These are phyloP conservation scores for Limanda limanda DNA, from an alignment of 2,113 vertebrate genomes.

Conservation along the genomic window DNA sequence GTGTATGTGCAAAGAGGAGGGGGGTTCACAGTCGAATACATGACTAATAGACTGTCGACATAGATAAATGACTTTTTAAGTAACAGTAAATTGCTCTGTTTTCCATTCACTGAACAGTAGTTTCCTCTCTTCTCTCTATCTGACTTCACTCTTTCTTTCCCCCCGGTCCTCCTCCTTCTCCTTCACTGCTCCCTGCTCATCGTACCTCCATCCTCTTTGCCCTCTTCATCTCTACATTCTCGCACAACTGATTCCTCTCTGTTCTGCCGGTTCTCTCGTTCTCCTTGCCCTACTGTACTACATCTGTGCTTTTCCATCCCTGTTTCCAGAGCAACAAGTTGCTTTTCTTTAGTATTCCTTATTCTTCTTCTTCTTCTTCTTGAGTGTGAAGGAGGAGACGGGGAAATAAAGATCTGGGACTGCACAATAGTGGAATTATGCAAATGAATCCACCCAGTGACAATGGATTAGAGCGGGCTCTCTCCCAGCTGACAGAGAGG, in stretches of 20 bases:
- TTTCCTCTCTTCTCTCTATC: slow-evolving; percentile 67
- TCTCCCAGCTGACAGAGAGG: slow-evolving; percentile 66
- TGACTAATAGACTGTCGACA: slow-evolving; percentile 83
- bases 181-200: slow-evolving; percentile 30
- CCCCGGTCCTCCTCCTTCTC: slow-evolving; percentile 20
- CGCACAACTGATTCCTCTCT: slow-evolving; percentile 37
- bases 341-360: not conserved
- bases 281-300: slow-evolving; percentile 29
- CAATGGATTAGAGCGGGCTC: slow-evolving; percentile 75
- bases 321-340: slow-evolving; percentile 79
- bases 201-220: slow-evolving; percentile 41
- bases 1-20: not conserved
- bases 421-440: slow-evolving; percentile 79
- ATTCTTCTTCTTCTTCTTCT: not conserved
- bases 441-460: slow-evolving; percentile 76
- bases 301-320: slow-evolving; percentile 19
- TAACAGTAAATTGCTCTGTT: slow-evolving; percentile 81
- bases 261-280: slow-evolving; percentile 25
- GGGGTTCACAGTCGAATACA: slow-evolving; percentile 74
- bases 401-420: slow-evolving; percentile 59
- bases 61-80: slow-evolving; percentile 84
- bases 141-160: slow-evolving; percentile 44
- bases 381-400: slow-evolving; percentile 51
- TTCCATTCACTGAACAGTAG: slow-evolving; percentile 75
- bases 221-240: slow-evolving; percentile 46